Evolutionary conservation across 2,113 vertebrate species (phyloP), one percentile per base, ranked within the genome.

Genomic region (Phalacrocorax pelagicus): DNA sequence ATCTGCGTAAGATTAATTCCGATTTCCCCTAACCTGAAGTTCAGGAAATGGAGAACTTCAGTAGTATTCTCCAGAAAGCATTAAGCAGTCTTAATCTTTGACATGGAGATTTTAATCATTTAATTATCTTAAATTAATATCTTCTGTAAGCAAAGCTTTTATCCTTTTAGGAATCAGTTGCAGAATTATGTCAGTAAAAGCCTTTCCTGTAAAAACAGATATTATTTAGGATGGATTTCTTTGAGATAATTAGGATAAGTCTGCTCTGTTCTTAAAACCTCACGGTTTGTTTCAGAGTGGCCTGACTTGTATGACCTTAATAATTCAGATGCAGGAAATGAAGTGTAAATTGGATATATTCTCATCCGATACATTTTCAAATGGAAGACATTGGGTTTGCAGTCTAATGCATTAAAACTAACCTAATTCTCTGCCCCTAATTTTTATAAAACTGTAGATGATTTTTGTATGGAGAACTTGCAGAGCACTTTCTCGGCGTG

Each of bases 51-150:
- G 82, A 81, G 80, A 94, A 71, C 73, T 92, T 95, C 38, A 36
- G 79, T 42, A 30, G 47, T 34, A 38, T 63, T 95, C 90, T 77
- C 42, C 82, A 92, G 80, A 92, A 96, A 70, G 61, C 72, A 65
- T 92, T 95, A 90, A 88, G 77, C 59, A 66, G 78, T 65, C 57
- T 86, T 47, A 85, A 63, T 44, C 94, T 96, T 96, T 92, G 88
- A 93, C 80, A 40, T 86, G 69, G 83, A 92, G 63, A 94, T 96
- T 88, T 90, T 81, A 94, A 96, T 93, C 21, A 75, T 90, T 95
- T 93, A 90, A 94, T 97, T 94, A 86, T 57, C 57, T 86, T 97
- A 66, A 96, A 90, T 90, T 89, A 94, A 88, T 90, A 92, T 82
- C 74, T 86, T 93, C 59, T 93, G 54, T 80, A 92, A 92, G 86